Base-by-base conservation (phyloP, 2,113 vertebrate genomes). In the Hydropotes inermis region DNA sequence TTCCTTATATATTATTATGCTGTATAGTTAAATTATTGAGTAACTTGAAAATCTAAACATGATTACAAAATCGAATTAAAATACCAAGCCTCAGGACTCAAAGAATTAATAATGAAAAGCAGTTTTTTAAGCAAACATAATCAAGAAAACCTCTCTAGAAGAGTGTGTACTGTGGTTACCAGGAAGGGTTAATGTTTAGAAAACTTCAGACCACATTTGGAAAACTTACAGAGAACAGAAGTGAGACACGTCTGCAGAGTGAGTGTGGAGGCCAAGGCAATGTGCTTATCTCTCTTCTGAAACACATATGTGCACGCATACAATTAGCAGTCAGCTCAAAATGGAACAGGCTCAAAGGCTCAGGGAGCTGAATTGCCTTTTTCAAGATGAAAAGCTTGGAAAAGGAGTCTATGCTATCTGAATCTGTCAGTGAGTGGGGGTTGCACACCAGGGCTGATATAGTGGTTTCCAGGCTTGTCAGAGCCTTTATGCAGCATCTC, bases 271-370 rank as follows among this genome's bases (percentile, higher is more conserved):
- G 89, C 89, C 97, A 96, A 97, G 36, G 7, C 98, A 85, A 94
- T 88, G 91, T 91, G 61, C 81, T 52, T 96, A 82, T 92, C 98
- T 98, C 78, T 36, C 36, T 92, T 94, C 96, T 97, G 70, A 93
- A 97, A 93, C 96, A 91, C 90, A 95, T 91, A 21, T 95, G 93
- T 96, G 93, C 86, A 27, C 1, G 60, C 94, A 94, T 97, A 85
- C 97, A 98, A 98, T 98, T 97, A 98, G 89, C 94, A 97, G 89
- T 92, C 95, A 92, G 97, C 98, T 98, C 93, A 95, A 95, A 98
- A 98, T 17, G 94, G 94, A 97, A 93, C 3, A 89, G 89, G 95
- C 96, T 92, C 36, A 82, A 94, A 98, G 98, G 97, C 97, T 97
- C 97, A 64, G 87, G 97, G 90, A 97, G 93, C 97, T 14, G 87